Evolutionary conservation across 1,140 invertebrate genomes (phyloP).

Genomic region (Chymomyza costata): DNA sequence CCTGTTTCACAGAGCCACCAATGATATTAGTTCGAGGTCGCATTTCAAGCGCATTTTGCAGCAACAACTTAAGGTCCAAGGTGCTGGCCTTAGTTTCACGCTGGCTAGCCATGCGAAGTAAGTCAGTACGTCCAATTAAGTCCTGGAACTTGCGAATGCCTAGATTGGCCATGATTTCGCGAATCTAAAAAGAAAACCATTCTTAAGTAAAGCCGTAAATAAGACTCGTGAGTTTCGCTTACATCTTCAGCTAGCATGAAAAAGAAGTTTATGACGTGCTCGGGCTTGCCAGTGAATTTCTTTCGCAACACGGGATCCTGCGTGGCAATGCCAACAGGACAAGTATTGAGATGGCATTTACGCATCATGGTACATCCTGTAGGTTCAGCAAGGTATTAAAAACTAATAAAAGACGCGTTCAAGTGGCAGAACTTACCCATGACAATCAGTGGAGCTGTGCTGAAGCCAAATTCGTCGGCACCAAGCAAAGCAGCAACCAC

Average conservation of each 20-base stretch:
- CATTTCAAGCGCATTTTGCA: conserved; percentile 92
- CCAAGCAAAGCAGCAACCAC: conserved; percentile 95
- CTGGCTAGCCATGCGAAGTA: conserved; percentile 82
- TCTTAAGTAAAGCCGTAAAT: not conserved
- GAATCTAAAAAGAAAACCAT: conserved; percentile 78
- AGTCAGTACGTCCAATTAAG: conserved; percentile 94
- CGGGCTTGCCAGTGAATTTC: conserved; percentile 98
- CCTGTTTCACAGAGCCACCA: conserved; percentile 90
- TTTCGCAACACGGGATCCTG: conserved; percentile 96
- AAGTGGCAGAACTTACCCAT: conserved; percentile 78
- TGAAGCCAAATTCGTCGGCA: conserved; percentile 99
- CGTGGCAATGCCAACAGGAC: conserved; percentile 98
- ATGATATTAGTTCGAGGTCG: conserved; percentile 92
- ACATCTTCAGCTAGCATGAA: conserved; percentile 99
- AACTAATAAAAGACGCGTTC: not conserved
- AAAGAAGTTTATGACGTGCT: conserved; percentile 98
- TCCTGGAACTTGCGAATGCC: conserved; percentile 95
- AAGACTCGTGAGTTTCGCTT: conserved; percentile 33
- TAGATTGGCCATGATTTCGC: conserved; percentile 91
- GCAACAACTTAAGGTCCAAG: conserved; percentile 89
- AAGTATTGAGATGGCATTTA: conserved; percentile 99
- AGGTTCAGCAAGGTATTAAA: not conserved
- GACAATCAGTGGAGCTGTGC: conserved; percentile 97
- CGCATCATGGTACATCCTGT: conserved; percentile 99
- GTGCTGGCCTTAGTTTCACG: conserved; percentile 86